Percentiles rank a stretch among this genome's conserved stretches.
phyloP scores from a whole-genome alignment of 92 coral and sea anemone genomes.

The Palythoa heliodiscus region DNA sequence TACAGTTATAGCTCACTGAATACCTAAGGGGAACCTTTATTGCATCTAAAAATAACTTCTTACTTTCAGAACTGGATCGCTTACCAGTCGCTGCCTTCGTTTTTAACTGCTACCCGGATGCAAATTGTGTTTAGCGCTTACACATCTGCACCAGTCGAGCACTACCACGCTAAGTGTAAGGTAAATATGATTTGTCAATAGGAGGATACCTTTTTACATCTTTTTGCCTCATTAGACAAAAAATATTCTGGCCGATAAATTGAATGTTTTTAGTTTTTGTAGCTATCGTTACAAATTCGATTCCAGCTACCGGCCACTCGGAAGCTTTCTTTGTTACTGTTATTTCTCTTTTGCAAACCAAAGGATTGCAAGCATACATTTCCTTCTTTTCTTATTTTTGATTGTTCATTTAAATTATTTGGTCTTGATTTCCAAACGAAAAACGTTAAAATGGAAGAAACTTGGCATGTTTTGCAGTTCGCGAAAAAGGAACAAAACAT shows the following conservation, averaged over 20 bases:
- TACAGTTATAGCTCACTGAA: too few species aligned
- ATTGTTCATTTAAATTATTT: too few species aligned
- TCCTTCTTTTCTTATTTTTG: too few species aligned
- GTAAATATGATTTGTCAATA: conserved; percentile 25
- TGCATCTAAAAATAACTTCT: neutral
- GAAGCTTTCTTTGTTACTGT: neutral
- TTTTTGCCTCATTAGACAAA: too few species aligned
- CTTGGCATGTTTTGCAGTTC: too few species aligned
- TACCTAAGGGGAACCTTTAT: neutral
- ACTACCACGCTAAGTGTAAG: conserved; percentile 71
- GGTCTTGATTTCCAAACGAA: too few species aligned
- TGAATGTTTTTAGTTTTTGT: too few species aligned
- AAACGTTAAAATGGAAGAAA: too few species aligned
- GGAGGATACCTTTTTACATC: too few species aligned
- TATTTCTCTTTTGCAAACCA: neutral
- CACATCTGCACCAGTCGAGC: conserved; percentile 39
- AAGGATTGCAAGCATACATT: neutral
- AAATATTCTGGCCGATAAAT: too few species aligned
- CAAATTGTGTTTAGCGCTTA: conserved; percentile 50
- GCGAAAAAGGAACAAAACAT: too few species aligned
- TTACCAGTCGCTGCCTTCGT: conserved; percentile 57
- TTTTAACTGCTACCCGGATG: conserved; percentile 39
- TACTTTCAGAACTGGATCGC: conserved; percentile 76
- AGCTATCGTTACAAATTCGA: neutral
- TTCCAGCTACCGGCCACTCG: neutral